Percentiles rank a stretch among this genome's conserved stretches.
These are phyloP conservation scores for Sarcoramphus papa DNA, from an alignment of 2,797 vertebrate genomes.

Conservation along the genomic window DNA sequence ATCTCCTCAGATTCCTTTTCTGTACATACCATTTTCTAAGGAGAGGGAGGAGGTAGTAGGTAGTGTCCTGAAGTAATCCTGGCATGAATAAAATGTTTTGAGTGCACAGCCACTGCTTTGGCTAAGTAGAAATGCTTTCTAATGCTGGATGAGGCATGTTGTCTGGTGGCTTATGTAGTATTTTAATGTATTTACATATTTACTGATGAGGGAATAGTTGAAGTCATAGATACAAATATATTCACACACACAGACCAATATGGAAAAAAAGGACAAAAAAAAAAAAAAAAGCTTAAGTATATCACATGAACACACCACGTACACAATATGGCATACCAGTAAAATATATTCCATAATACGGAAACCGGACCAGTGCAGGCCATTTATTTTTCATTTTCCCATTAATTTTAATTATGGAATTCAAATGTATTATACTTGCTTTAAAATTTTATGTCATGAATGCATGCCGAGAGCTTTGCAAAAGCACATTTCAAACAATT, in stretches of 20 bases:
- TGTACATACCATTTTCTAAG: neutral
- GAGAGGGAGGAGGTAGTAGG: neutral
- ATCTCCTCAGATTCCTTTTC: neutral
- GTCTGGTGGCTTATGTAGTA: neutral
- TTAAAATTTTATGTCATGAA: constrained; percentile 69
- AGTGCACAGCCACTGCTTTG: neutral
- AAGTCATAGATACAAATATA: neutral
- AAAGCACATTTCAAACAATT: constrained; percentile 71
- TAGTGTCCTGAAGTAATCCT: neutral
- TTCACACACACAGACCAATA: neutral
- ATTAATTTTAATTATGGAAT: constrained; percentile 78
- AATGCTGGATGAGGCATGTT: neutral
- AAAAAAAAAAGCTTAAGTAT: neutral
- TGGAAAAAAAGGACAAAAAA: neutral
- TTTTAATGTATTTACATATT: neutral
- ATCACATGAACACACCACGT: neutral
- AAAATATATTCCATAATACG: constrained; percentile 9
- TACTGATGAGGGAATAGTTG: neutral
- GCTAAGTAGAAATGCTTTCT: neutral
- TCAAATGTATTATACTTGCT: constrained; percentile 68
- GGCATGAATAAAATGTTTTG: neutral
- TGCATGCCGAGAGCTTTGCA: constrained; percentile 60
- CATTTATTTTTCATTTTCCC: constrained; percentile 72
- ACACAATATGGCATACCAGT: neutral
- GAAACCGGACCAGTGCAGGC: constrained; percentile 43